phyloP scores from a whole-genome alignment of 2,888 invertebrate genomes.

The Cephus sareptanus region DNA sequence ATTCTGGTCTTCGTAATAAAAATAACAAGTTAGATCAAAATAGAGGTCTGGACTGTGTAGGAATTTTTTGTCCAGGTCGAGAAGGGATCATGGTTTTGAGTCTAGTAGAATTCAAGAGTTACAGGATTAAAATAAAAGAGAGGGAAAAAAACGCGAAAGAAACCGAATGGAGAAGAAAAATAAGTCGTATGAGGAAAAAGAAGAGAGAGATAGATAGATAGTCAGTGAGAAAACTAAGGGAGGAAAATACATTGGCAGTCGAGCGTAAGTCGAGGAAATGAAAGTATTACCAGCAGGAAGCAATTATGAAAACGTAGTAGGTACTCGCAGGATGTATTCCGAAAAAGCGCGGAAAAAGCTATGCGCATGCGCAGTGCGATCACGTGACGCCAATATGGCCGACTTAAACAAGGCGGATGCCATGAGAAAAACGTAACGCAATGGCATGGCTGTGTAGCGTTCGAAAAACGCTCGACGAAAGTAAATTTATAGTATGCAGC shows the following conservation, averaged over 20 bases:
- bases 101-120: background rate
- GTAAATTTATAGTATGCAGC: slow-evolving; percentile 8
- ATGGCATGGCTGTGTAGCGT: background rate
- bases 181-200: background rate
- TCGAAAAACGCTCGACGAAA: background rate
- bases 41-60: background rate
- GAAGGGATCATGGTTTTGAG: background rate
- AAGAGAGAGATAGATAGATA: background rate
- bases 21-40: slow-evolving; percentile 4
- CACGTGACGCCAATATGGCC: background rate
- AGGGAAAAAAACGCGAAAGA: background rate
- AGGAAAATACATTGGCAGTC: slow-evolving; percentile 31
- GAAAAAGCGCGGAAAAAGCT: slow-evolving; percentile 23
- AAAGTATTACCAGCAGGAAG: slow-evolving; percentile 45
- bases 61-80: background rate
- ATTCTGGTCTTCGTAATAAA: slow-evolving; percentile 6
- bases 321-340: slow-evolving; percentile 42
- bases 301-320: slow-evolving; percentile 39
- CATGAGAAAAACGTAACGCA: background rate
- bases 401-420: background rate
- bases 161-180: background rate
- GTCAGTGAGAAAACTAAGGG: background rate
- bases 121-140: background rate
- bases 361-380: background rate
- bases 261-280: slow-evolving; percentile 36